Evolutionary conservation across 2,113 vertebrate species (phyloP), one percentile per base, ranked within the genome.

Genomic region (Erinaceus europaeus): DNA sequence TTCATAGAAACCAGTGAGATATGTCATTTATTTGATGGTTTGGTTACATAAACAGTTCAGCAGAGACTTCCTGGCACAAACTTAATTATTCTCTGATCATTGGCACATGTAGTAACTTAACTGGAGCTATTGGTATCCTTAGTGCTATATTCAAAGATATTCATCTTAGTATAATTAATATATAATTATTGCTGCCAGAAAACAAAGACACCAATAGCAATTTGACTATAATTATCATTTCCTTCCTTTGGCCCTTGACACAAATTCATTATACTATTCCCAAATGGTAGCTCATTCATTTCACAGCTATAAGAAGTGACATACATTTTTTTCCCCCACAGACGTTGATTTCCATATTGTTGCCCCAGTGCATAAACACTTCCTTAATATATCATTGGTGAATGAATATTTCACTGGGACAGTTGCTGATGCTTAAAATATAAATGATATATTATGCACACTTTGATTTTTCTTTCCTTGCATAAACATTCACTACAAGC

Each of bases 101-200:
- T 91, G 50, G 34, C 42, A 86, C 65, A 65, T 67, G 29, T 74
- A 83, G 67, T 90, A 88, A 89, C 75, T 85, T 91, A 89, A 44
- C 68, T 61, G 34, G n/a, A 85, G 5, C 34, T 72, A 36, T 52
- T 32, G 86, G 11, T 89, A 87, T 87, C 20, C 57, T 86, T 68
- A 40, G 7, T 69, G 29, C 50, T 46, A 15, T 74, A 50, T 88
- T 17, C 21, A 83, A 86, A n/a, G 8, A 72, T 9, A 82, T 93
- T 82, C 20, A 86, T 76, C 89, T 81, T 71, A 87, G 32, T 88
- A 84, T 52, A 91, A 86, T 81, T 93, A 83, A 91, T 69, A 85
- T 55, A 68, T 82, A 93, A 73, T 92, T 91, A 92, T 83, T 79
- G 18, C 36, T 87, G 42, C 72, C 53, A 34, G 42, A 94, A 57